Percentiles rank a stretch among this genome's conserved stretches.
These are phyloP conservation scores for Oreohelix idahoensis DNA, from an alignment of 1,140 invertebrate genomes.

Conservation along the genomic window DNA sequence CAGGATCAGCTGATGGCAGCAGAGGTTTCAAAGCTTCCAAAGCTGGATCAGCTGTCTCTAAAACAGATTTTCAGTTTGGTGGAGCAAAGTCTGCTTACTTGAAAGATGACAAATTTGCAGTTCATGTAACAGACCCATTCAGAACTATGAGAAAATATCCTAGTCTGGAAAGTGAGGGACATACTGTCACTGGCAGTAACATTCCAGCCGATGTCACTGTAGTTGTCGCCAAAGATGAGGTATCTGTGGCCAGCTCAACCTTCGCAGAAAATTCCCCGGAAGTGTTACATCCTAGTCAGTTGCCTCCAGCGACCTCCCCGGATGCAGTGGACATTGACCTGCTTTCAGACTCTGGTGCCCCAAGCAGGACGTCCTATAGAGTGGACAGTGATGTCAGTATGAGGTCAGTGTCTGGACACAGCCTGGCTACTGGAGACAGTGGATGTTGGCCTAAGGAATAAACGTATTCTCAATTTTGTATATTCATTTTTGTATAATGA, in stretches of 20 bases:
- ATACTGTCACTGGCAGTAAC: neutral
- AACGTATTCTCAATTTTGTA: too few species aligned
- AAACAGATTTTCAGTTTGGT: neutral
- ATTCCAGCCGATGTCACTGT: neutral
- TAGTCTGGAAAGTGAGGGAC: neutral
- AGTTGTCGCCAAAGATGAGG: neutral
- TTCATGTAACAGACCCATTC: neutral
- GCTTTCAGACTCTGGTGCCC: conserved; percentile 14
- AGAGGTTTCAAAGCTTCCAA: neutral
- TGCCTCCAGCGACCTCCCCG: neutral
- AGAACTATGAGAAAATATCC: neutral
- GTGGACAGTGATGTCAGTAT: conserved; percentile 37
- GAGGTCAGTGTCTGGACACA: conserved; percentile 5
- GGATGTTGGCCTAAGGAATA: conserved; percentile 28
- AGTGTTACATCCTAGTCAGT: neutral
- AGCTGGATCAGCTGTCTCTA: neutral
- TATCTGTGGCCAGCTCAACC: neutral
- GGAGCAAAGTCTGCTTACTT: neutral
- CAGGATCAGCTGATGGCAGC: neutral
- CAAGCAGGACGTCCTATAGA: conserved; percentile 27
- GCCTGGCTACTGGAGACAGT: conserved; percentile 26
- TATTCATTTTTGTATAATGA: too few species aligned
- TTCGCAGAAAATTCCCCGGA: neutral
- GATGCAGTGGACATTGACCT: neutral
- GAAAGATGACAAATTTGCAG: neutral